Evolutionary conservation across 2,797 vertebrate species (phyloP).

Genomic region (Otolemur crassicaudatus): DNA sequence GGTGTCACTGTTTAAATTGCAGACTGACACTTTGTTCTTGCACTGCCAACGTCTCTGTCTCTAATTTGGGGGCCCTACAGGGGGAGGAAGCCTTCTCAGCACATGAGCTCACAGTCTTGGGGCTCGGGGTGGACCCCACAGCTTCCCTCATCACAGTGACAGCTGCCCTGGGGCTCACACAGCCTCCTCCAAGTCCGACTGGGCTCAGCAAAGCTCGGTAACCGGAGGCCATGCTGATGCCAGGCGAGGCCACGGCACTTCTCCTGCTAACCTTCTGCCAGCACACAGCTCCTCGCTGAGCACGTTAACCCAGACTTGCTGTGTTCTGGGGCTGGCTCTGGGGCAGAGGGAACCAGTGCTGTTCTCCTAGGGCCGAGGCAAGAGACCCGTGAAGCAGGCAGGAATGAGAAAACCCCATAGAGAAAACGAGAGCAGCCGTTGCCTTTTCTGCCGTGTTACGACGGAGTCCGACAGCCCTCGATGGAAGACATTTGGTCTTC

Average conservation of each 20-base stretch:
- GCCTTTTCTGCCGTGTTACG: too few species aligned
- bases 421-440: neutral
- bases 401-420: neutral
- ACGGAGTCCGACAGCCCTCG: too few species aligned
- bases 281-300: rapidly evolving
- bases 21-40: neutral
- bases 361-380: neutral
- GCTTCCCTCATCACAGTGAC: neutral
- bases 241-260: rapidly evolving
- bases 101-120: neutral
- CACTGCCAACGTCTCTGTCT: neutral
- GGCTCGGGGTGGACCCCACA: too few species aligned
- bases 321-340: neutral
- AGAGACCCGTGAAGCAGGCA: neutral
- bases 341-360: neutral
- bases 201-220: neutral
- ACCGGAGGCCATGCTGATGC: neutral
- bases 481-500: neutral
- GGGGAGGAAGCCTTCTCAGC: neutral
- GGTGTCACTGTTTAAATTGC: too few species aligned
- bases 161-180: neutral
- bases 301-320: neutral
- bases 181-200: neutral
- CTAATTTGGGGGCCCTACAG: neutral
- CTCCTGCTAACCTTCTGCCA: neutral